Percentiles rank a stretch among this genome's conserved stretches.
Evolutionary conservation across 2,888 invertebrate genomes (phyloP).

Genomic region (Argyra leucocephala): DNA sequence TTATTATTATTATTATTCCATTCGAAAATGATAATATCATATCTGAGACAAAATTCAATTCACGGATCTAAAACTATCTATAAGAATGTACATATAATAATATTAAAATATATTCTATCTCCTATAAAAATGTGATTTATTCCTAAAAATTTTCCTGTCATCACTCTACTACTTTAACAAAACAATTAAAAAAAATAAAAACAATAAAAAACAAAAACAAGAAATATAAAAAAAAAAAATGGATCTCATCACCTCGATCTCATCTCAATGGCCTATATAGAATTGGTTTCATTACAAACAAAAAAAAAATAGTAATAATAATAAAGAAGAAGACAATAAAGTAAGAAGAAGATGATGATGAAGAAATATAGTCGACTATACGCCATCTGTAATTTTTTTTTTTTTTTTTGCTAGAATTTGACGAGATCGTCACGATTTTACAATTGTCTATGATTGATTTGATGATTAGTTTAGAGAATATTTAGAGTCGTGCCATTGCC

Average conservation of each 20-base stretch:
- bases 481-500: background rate
- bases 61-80: no score
- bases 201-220: no score
- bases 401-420: background rate
- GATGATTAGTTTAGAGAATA: background rate
- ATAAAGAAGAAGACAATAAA: no score
- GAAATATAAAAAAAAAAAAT: background rate
- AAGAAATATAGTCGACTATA: background rate
- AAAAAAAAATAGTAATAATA: background rate
- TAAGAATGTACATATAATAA: no score
- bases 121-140: no score
- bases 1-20: no score
- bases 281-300: background rate
- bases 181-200: no score
- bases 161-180: no score
- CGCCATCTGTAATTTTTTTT: background rate
- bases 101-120: no score
- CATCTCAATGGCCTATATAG: background rate
- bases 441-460: background rate
- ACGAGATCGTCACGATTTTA: constrained; percentile 1
- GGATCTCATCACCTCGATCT: background rate
- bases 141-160: no score
- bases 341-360: background rate
- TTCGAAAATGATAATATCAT: no score
- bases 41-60: no score